phyloP scores from a whole-genome alignment of 2,888 invertebrate genomes.

The Meandrusa payeni region DNA sequence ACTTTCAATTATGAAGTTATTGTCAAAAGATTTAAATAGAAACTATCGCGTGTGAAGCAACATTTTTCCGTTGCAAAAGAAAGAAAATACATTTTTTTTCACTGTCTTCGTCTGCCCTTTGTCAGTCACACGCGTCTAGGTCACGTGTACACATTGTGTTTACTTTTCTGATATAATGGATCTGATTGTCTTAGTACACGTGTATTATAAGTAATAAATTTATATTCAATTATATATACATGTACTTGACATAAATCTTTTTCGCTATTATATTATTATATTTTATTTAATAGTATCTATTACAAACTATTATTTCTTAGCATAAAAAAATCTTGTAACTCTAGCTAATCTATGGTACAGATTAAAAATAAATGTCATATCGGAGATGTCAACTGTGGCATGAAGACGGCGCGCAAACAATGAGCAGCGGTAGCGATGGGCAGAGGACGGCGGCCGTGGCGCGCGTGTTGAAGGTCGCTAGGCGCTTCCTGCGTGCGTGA shows the following conservation, averaged over 20 bases:
- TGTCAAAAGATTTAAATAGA: constrained; percentile 76
- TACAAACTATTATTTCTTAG: too few relatives aligned
- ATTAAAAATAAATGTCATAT: constrained; percentile 2
- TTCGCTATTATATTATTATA: too few relatives aligned
- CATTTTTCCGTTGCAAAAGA: constrained; percentile 67
- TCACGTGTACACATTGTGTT: constrained; percentile 67
- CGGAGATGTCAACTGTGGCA: constrained; percentile 12
- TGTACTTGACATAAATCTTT: too few relatives aligned
- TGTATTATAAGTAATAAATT: constrained; percentile 1
- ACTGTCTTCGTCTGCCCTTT: constrained; percentile 48
- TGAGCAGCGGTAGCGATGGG: constrained; percentile 45
- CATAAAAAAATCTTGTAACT: background rate
- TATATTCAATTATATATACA: too few relatives aligned
- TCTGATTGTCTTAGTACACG: constrained; percentile 50
- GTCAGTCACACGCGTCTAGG: constrained; percentile 55
- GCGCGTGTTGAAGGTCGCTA: constrained; percentile 66
- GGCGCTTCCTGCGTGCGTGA: constrained; percentile 77
- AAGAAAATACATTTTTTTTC: constrained; percentile 60
- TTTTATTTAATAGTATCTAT: too few relatives aligned
- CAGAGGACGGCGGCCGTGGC: constrained; percentile 62
- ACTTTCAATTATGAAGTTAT: constrained; percentile 64
- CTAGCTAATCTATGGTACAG: background rate
- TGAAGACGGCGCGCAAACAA: constrained; percentile 45
- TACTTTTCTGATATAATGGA: constrained; percentile 51
- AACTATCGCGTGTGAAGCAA: constrained; percentile 68